Percentiles rank a stretch among this genome's conserved stretches.
Conservation (phyloP, 2,888 invertebrate species). For the Tiliacea aurago region DNA sequence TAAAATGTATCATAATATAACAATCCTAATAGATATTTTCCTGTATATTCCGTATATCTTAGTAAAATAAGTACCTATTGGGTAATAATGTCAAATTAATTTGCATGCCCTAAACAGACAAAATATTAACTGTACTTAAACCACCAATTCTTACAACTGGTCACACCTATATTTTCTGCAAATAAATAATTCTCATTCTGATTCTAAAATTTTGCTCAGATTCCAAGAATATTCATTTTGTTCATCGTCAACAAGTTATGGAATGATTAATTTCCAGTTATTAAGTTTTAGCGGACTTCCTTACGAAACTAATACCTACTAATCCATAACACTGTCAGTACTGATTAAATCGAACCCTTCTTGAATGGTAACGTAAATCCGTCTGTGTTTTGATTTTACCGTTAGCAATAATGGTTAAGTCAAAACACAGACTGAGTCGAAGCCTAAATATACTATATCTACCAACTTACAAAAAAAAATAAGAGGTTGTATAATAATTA, state of each 20-base stretch:
- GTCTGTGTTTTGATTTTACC: background rate
- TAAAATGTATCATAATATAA: no score
- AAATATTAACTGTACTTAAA: no score
- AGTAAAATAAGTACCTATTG: no score
- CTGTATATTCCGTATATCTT: no score
- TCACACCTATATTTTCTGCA: no score
- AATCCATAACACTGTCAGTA: background rate
- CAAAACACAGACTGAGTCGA: background rate
- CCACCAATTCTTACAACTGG: no score
- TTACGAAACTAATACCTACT: background rate
- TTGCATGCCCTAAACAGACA: no score
- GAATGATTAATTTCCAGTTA: background rate
- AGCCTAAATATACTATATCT: background rate
- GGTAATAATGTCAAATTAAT: no score
- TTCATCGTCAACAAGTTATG: background rate
- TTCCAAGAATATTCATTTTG: background rate
- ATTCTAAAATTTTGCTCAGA: no score
- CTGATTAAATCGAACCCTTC: background rate
- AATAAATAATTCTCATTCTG: no score
- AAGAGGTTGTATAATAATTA: background rate
- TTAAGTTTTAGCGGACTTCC: background rate
- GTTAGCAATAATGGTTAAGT: no score
- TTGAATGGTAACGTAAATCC: background rate
- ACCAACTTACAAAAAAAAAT: background rate
- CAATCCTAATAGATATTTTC: no score